Conservation (phyloP, 37 sponge, comb jelly and placozoan genomes). For the Chondrilla cf. caribensis region DNA sequence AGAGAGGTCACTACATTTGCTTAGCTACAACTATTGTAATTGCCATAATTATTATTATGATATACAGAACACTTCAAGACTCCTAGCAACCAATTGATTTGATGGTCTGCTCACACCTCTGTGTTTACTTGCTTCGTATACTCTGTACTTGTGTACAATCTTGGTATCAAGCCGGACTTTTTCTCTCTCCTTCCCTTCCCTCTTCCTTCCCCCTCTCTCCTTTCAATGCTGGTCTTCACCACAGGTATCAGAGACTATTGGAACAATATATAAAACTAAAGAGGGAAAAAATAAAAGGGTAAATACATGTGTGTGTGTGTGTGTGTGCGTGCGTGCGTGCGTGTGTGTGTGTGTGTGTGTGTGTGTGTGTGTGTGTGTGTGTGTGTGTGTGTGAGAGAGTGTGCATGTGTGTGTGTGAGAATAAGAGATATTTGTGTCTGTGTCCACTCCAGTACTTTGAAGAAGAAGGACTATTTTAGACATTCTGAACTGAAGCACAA, state of each 20-base stretch:
- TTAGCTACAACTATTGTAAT: no score
- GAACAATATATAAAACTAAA: background rate
- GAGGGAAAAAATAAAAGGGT: background rate
- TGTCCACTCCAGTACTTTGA: constrained; percentile 26
- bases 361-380: no score
- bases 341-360: background rate
- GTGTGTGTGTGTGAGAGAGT: no score
- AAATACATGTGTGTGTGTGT: background rate
- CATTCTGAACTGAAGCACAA: constrained; percentile 28
- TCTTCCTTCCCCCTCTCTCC: background rate
- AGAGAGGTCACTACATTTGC: no score
- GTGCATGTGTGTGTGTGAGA: constrained; percentile 10
- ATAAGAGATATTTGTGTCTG: no score
- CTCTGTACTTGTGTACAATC: background rate
- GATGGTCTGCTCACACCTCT: no score
- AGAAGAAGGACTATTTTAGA: constrained; percentile 41
- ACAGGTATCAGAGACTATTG: background rate
- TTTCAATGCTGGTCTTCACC: no score
- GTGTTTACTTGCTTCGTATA: no score
- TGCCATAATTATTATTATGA: no score
- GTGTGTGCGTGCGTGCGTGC: background rate
- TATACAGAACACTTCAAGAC: no score
- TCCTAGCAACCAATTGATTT: no score
- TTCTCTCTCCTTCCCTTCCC: background rate
- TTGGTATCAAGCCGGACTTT: background rate